Base-by-base conservation (phyloP, 2,888 invertebrate genomes). In the Oxycera nigricornis region DNA sequence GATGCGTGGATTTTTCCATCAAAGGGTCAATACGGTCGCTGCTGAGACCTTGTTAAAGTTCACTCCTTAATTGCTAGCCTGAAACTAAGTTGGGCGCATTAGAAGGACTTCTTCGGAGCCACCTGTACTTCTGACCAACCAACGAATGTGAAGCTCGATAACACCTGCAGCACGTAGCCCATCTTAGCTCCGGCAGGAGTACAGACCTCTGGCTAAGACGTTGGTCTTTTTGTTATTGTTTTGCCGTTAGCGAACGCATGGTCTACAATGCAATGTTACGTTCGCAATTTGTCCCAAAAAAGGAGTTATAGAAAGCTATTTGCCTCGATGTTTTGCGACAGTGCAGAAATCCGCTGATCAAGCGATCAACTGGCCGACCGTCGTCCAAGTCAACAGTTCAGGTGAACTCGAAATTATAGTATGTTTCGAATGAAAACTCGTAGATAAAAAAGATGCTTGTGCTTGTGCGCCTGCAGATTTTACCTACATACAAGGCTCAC, bases 271-370 rank as follows among this genome's bases (percentile, higher is more conserved):
- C 70, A 55, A 70, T 70, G 70, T 52, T 75, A 78, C 78, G 77
- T 77, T 77, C 77, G 79, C 78, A 78, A 78, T 79, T 79, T 79
- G 78, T 77, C 76, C 80, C 80, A 79, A 80, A 80, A 79, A 80
- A 79, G 80, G 80, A 79, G 76, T 80, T 80, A 76, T 80, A 80
- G 80, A 80, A 80, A 80, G 80, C 80, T 79, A 80, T 80, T 80
- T 79, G 79, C 78, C 78, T 79, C 79, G 79, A 79, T 79, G 75
- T 78, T 77, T 77, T 78, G 77, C 77, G 78, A 76, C 76, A 57
- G 75, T 77, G 68, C 70, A 70, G 70, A 28, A 70, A 70, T 70
- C 22, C 28, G 41, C 65, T 65, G 65, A 65, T 65, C 65, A 65
- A 65, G 65, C 65, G 65, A 65, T 65, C 65, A 65, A 39, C 65